Percentiles rank a stretch among this genome's conserved stretches.
These are phyloP conservation scores for Anguilla pacifica DNA, from an alignment of 2,797 vertebrate species.

Conservation along the genomic window DNA sequence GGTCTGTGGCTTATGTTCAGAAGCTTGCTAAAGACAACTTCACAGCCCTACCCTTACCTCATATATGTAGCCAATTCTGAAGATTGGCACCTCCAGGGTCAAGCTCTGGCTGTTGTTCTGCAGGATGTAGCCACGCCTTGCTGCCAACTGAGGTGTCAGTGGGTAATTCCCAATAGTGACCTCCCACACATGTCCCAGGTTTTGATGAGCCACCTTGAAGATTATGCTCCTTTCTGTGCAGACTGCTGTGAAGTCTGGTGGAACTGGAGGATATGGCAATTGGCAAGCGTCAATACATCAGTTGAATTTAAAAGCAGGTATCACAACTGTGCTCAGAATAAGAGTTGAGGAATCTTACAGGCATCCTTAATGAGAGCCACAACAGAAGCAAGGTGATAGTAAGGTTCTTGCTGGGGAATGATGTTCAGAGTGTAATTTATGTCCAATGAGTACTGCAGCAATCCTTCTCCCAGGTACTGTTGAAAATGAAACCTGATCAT, in stretches of 20 bases:
- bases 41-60: constrained; percentile 55
- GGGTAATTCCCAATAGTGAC: constrained; percentile 63
- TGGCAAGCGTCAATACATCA: background rate
- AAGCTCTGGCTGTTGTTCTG: constrained; percentile 57
- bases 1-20: background rate
- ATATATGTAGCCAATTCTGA: constrained; percentile 68
- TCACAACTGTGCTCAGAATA: background rate
- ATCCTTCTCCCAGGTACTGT: constrained; percentile 70
- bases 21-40: background rate
- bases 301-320: background rate
- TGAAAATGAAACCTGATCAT: background rate
- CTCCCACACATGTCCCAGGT: constrained; percentile 63
- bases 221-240: constrained; percentile 56
- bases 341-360: constrained; percentile 58
- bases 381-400: constrained; percentile 62
- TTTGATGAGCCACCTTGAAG: constrained; percentile 45
- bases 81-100: constrained; percentile 68
- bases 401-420: constrained; percentile 54
- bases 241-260: constrained; percentile 57
- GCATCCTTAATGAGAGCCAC: constrained; percentile 59
- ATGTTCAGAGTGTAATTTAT: constrained; percentile 70
- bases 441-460: constrained; percentile 63
- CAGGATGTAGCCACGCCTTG: constrained; percentile 61
- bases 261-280: constrained; percentile 39
- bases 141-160: constrained; percentile 57